Base-by-base conservation (phyloP, 2,113 vertebrate genomes). In the Tetrao urogallus region DNA sequence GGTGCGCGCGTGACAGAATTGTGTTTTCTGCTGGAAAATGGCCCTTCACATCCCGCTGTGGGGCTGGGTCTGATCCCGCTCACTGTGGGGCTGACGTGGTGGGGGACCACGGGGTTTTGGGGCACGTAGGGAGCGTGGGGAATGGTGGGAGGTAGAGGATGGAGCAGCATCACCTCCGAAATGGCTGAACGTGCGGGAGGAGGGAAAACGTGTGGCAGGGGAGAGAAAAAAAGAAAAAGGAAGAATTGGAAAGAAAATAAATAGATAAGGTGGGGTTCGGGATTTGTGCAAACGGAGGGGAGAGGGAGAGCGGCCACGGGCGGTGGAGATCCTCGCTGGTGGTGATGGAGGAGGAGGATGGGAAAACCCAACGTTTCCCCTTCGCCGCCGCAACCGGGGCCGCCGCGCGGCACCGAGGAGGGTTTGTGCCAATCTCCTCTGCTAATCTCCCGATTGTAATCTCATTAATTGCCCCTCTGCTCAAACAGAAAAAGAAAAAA, bases 401-500 rank as follows among this genome's bases (percentile, higher is more conserved):
- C 8, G 38, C 36, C 17, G 61, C 5, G 25, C 61, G 17, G 61
- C 32, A 2, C 60, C 14, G 61, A 24, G 47, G 57, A 77, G 24
- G 50, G 58, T 45, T 28, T 32, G 14, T 30, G 69, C 85, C 38
- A 6, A 67, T 32, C 32, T 90, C 28, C 56, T 36, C n/a, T 0
- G 0, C 82, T 95, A 84, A 96, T 86, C 85, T 91, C 82, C 50
- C 10, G 1, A 1, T 36, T 24, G 72, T 95, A 88, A 95, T 96
- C 95, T 90, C 86, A 95, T 95, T 95, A 93, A 93, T 92, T 94
- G 70, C 80, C 88, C 77, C 76, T 82, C 76, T 88, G 90, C 79
- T 54, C 93, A 82, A 91, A 95, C 43, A 86, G 96, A 91, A 94
- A 89, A 54, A 52, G 28, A 27, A 27, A 27, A 27, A 10, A 20